Conservation (phyloP, 2,888 invertebrate genomes). For the Caenorhabditis japonica region DNA sequence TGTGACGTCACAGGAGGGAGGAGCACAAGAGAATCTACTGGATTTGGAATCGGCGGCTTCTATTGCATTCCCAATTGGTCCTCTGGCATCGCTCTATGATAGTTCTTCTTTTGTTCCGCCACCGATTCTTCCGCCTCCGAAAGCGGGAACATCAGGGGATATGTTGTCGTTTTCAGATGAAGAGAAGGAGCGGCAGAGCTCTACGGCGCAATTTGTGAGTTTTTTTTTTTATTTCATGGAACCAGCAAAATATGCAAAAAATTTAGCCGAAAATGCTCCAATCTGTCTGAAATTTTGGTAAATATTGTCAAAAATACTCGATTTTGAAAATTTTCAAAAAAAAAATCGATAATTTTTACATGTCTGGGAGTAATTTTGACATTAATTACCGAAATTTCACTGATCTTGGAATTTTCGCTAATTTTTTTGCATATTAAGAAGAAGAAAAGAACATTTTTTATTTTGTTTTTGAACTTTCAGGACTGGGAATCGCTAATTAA, state of each 20-base stretch:
- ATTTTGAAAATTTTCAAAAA: too few relatives aligned
- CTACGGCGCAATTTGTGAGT: slow-evolving; percentile 23
- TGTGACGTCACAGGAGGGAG: slow-evolving; percentile 22
- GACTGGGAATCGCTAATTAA: slow-evolving; percentile 49
- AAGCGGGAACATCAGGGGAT: slow-evolving; percentile 38
- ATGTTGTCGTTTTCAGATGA: slow-evolving; percentile 37
- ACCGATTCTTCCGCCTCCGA: slow-evolving; percentile 47
- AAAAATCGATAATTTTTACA: too few relatives aligned
- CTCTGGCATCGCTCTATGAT: slow-evolving; percentile 39
- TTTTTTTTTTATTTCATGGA: background rate
- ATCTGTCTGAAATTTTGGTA: too few relatives aligned
- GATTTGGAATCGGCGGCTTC: slow-evolving; percentile 41
- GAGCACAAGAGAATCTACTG: slow-evolving; percentile 32
- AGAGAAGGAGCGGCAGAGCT: slow-evolving; percentile 2
- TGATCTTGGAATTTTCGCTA: too few relatives aligned
- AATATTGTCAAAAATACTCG: too few relatives aligned
- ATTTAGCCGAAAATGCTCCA: too few relatives aligned
- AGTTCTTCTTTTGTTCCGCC: slow-evolving; percentile 28
- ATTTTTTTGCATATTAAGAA: too few relatives aligned
- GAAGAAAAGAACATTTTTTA: too few relatives aligned
- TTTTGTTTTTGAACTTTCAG: too few relatives aligned
- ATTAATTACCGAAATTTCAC: too few relatives aligned
- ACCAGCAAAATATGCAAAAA: too few relatives aligned
- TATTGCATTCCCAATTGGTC: slow-evolving; percentile 42
- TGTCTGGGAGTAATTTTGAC: too few relatives aligned